Conservation (phyloP, 2,888 invertebrate genomes). For the Crossocerus cetratus region DNA sequence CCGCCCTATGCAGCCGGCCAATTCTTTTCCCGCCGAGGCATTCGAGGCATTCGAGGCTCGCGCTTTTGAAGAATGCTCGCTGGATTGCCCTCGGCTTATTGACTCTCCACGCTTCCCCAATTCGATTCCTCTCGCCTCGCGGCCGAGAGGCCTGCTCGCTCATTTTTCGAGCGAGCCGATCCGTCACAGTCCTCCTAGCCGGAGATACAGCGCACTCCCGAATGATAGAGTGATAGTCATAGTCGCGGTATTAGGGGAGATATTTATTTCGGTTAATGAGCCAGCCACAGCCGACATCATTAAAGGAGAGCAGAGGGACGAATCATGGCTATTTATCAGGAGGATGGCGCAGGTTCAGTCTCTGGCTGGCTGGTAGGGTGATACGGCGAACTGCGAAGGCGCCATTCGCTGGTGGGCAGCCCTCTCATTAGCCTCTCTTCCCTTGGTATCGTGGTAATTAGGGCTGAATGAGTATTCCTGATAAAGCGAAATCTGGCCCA, state of each 20-base stretch:
- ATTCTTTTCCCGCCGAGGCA: neutral
- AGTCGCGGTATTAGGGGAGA: no score
- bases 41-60: no score
- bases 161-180: no score
- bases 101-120: no score
- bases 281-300: neutral
- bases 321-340: neutral
- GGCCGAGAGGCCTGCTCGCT: no score
- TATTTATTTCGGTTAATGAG: slow-evolving; percentile 1
- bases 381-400: neutral
- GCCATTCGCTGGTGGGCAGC: neutral
- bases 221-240: no score
- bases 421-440: slow-evolving; percentile 1
- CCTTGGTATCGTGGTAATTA: slow-evolving; percentile 3
- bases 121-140: no score
- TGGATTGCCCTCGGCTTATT: no score
- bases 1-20: neutral
- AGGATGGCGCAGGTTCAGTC: neutral
- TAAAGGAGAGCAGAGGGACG: neutral
- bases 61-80: no score
- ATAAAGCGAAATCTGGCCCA: slow-evolving; percentile 3
- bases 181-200: no score
- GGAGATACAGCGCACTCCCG: no score
- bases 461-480: slow-evolving; percentile 3
- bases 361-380: neutral